These are phyloP conservation scores for Crotalus tigris DNA, from an alignment of 2,113 vertebrate genomes.

Conservation along the genomic window DNA sequence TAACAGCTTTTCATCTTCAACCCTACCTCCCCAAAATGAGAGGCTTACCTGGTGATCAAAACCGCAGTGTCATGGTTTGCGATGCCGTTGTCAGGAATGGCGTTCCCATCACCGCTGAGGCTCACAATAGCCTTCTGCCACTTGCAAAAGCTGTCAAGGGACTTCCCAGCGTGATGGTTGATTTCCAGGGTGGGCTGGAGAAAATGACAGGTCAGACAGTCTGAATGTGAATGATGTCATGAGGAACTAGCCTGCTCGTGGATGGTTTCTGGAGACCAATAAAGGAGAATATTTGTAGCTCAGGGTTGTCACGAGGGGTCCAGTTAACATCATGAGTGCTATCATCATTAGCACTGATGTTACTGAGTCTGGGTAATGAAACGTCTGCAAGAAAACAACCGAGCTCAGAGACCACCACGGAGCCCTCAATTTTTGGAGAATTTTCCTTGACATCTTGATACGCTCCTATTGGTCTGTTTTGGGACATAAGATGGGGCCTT, in stretches of 20 bases:
- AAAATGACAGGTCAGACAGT: neutral
- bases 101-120: slow-evolving; percentile 88
- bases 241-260: too few relatives aligned
- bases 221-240: neutral
- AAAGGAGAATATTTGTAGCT: neutral
- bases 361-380: neutral
- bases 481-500: neutral
- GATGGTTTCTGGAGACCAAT: neutral
- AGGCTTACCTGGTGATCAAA: slow-evolving; percentile 90
- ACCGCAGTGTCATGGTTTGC: slow-evolving; percentile 96
- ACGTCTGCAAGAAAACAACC: neutral
- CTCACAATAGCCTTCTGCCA: slow-evolving; percentile 98
- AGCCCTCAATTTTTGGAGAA: neutral
- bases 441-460: neutral
- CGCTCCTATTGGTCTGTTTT: too few relatives aligned
- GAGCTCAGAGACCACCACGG: too few relatives aligned
- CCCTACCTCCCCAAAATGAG: neutral
- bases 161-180: slow-evolving; percentile 95
- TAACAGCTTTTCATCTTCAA: neutral
- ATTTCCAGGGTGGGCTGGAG: slow-evolving; percentile 91
- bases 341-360: neutral
- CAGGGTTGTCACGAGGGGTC: neutral
- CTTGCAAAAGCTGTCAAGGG: slow-evolving; percentile 98
- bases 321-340: neutral
- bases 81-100: slow-evolving; percentile 94